Base-by-base conservation (phyloP, 92 coral and sea anemone genomes). In the Desmophyllum pertusum region DNA sequence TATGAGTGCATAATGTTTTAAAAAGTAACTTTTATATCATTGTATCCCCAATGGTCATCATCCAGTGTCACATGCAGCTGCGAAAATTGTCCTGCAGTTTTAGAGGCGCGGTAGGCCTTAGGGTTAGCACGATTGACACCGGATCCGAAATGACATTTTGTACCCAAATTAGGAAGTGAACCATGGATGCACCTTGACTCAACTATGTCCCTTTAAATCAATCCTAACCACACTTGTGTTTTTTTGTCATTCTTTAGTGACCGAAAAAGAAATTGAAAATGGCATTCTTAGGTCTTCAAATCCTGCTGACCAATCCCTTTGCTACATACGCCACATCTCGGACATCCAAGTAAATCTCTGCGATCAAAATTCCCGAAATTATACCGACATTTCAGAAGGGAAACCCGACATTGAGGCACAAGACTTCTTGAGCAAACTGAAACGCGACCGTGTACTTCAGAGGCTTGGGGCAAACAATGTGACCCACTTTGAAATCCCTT, bases 261-360 rank as follows among this genome's bases (percentile, higher is more conserved):
- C 97, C 4, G 97, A 93, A 51, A 87, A 91, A 69, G 97, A 93
- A 85, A 85, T 93, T 62, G 91, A 91, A 40, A 87, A 89, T 77
- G 97, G 97, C 57, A 89, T 93, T 61, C 91, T 93, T 14, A 76
- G 90, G 52, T 89, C 91, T 31, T 31, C 84, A 7, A 81, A 91
- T 84, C 91, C 97, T 40, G 33, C 75, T 17, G 73, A 85, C 64
- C 97, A 93, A 70, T 83, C 97, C 36, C 97, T 93, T 43, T 93
- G 97, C 82, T 93, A 91, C 74, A 87, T 93, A 41, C 94, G 97
- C 14, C 83, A 91, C 35, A 86, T 93, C 55, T 92, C 91, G 77
- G 97, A 93, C 73, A 93, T 93, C 66, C 85, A 93, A 37, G 84
- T 91, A 25, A 91, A 93, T 83, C 76, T 93, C 37, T 13, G 53